Evolutionary conservation across 2,797 vertebrate species (phyloP).

Genomic region (Hylomyscus alleni): DNA sequence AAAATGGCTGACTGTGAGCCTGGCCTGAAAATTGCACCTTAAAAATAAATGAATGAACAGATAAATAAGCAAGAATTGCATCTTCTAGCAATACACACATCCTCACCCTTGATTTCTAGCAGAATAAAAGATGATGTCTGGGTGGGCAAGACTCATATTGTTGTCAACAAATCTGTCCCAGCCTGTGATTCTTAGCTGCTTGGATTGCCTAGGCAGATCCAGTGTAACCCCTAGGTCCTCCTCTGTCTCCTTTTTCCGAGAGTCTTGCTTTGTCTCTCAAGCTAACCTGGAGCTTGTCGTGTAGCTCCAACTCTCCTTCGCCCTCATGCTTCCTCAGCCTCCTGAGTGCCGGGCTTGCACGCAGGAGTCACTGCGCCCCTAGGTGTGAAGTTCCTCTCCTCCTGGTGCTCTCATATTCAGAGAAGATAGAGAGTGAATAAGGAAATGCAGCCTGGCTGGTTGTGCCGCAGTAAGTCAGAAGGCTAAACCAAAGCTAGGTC

Average conservation of each 20-base stretch:
- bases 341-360: background rate
- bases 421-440: background rate
- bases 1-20: background rate
- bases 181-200: background rate
- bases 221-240: background rate
- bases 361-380: background rate
- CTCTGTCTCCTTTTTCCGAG: background rate
- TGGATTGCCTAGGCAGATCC: background rate
- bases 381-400: background rate
- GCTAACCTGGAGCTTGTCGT: background rate
- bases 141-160: background rate
- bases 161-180: background rate
- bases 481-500: slow-evolving; percentile 33
- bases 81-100: background rate
- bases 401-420: background rate
- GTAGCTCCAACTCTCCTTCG: background rate
- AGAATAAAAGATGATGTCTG: background rate
- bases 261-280: background rate
- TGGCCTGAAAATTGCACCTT: background rate
- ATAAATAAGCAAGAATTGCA: background rate
- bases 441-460: background rate
- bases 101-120: background rate
- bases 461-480: background rate
- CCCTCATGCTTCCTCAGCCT: background rate
- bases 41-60: background rate